A percentile compares a stretch with the other conserved stretches of the same genome.
These are phyloP conservation scores for Boulengeromyrus knoepffleri DNA, from an alignment of 2,113 vertebrate genomes.

Conservation along the genomic window DNA sequence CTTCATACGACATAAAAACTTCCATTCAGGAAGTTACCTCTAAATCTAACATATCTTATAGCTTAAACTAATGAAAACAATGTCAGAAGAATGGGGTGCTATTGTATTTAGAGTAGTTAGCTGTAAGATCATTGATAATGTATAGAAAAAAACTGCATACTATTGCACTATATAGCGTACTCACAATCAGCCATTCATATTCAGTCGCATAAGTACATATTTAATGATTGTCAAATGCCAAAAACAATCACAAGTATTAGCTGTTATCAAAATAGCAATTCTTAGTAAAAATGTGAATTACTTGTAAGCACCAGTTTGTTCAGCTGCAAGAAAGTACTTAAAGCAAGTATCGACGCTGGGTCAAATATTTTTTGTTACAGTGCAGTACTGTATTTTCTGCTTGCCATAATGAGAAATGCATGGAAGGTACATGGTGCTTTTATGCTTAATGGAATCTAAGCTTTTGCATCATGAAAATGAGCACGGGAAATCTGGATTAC, in stretches of 20 bases:
- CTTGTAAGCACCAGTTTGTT: background rate
- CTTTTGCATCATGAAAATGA: background rate
- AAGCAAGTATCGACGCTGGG: background rate
- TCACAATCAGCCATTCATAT: background rate
- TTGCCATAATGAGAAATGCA: background rate
- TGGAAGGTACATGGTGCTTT: background rate
- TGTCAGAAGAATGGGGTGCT: background rate
- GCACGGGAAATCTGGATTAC: background rate
- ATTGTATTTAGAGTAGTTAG: background rate
- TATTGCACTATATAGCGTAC: background rate
- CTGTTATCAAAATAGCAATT: background rate
- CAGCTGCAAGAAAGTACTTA: background rate
- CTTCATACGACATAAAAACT: background rate
- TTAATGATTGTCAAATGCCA: background rate
- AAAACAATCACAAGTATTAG: background rate
- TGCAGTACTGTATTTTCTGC: background rate
- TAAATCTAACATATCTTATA: background rate
- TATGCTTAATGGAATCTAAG: background rate
- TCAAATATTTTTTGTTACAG: background rate
- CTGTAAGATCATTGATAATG: background rate
- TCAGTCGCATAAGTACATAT: background rate
- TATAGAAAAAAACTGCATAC: background rate
- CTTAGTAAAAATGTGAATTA: background rate
- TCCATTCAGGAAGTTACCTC: constrained; percentile 1
- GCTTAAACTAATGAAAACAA: background rate